Evolutionary conservation across 2,113 vertebrate species (phyloP).

Genomic region (Poeciliopsis turrubarensis): DNA sequence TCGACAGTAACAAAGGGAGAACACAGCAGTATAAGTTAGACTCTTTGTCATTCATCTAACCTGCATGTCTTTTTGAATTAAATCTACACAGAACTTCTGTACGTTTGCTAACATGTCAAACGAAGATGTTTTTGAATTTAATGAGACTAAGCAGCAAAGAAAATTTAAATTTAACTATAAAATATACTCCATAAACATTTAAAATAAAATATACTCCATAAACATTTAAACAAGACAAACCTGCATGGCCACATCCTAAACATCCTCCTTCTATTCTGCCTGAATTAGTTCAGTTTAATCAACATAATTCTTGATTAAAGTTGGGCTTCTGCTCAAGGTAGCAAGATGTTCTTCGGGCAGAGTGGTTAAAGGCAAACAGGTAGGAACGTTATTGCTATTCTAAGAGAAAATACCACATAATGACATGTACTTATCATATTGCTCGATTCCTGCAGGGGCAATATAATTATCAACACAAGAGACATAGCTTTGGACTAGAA

Average conservation of each 20-base stretch:
- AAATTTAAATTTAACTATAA: conserved; percentile 3
- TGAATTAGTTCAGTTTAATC: not conserved
- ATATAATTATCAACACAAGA: too few species aligned
- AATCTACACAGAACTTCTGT: not conserved
- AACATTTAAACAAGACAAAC: not conserved
- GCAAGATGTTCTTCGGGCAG: not conserved
- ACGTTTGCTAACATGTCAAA: not conserved
- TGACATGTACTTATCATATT: not conserved
- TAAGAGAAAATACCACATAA: not conserved
- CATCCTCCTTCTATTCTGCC: not conserved
- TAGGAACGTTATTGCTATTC: not conserved
- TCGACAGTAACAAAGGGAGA: not conserved
- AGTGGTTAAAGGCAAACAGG: not conserved
- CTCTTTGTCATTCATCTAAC: conserved; percentile 17
- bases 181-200: not conserved
- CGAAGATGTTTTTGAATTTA: not conserved
- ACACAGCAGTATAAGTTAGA: conserved; percentile 9
- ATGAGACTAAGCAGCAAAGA: not conserved
- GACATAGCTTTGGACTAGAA: too few species aligned
- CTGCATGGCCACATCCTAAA: not conserved
- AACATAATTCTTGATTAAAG: not conserved
- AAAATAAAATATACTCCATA: not conserved
- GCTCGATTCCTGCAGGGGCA: not conserved
- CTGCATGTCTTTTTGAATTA: conserved; percentile 9
- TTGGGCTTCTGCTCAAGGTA: not conserved